Percentiles rank a stretch among this genome's conserved stretches.
These are phyloP conservation scores for Lepidocolaptes lacrymiger DNA, from an alignment of 2,797 vertebrate genomes.

Conservation along the genomic window DNA sequence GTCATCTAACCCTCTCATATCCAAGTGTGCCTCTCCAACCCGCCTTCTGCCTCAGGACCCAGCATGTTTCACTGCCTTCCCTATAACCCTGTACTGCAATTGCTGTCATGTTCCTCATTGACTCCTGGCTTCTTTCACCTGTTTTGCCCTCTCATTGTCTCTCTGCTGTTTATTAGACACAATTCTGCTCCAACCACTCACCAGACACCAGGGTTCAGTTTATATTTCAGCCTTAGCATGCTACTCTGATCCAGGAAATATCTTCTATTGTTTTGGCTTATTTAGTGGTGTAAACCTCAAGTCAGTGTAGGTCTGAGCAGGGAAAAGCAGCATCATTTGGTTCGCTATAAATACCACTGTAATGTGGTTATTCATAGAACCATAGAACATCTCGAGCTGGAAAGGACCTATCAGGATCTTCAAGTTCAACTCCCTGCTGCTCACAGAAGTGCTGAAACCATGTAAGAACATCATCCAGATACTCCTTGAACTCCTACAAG, in stretches of 20 bases:
- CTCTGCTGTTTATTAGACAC: not conserved
- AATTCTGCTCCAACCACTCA: not conserved
- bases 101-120: not conserved
- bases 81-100: accelerated
- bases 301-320: not conserved
- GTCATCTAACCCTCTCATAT: not conserved
- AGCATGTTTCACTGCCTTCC: accelerated
- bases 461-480: accelerated
- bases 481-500: not conserved
- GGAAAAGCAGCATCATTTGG: not conserved
- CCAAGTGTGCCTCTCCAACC: accelerated
- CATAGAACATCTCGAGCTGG: accelerated
- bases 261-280: not conserved
- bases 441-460: not conserved
- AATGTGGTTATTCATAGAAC: accelerated
- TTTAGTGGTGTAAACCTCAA: not conserved
- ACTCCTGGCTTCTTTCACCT: not conserved
- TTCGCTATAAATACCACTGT: not conserved
- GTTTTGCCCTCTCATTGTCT: not conserved
- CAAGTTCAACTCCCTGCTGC: not conserved
- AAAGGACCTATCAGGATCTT: not conserved
- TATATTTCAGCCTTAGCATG: not conserved
- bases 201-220: not conserved
- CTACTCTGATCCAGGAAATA: not conserved
- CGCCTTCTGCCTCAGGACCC: not conserved